phyloP scores from a whole-genome alignment of 2,888 invertebrate species.

The Seladonia tumulorum region DNA sequence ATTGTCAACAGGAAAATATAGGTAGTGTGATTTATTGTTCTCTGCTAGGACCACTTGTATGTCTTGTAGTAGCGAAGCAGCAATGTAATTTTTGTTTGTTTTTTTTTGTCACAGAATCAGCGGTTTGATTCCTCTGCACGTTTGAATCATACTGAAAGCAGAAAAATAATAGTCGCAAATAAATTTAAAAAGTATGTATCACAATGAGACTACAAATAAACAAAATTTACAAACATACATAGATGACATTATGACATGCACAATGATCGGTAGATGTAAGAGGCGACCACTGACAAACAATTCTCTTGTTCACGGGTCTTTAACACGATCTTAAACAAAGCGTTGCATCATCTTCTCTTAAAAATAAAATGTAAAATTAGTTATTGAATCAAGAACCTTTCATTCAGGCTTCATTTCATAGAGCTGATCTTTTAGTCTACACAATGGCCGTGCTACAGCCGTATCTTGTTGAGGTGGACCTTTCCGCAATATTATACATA shows the following conservation, averaged over 20 bases:
- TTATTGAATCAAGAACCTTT: conserved; percentile 6
- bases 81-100: conserved; percentile 63
- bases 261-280: conserved; percentile 66
- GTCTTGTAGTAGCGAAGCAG: conserved; percentile 72
- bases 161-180: conserved; percentile 74
- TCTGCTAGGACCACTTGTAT: conserved; percentile 68
- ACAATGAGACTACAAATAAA: conserved; percentile 79
- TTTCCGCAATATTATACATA: background rate
- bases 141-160: conserved; percentile 75
- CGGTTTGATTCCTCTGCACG: conserved; percentile 69
- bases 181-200: conserved; percentile 70
- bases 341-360: background rate
- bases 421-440: background rate
- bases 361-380: background rate
- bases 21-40: conserved; percentile 59
- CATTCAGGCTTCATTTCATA: background rate
- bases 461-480: background rate
- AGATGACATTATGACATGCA: conserved; percentile 77
- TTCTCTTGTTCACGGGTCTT: conserved; percentile 42
- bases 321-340: background rate
- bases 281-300: conserved; percentile 68
- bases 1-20: conserved; percentile 61
- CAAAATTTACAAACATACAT: conserved; percentile 77
- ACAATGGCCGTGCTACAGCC: background rate
- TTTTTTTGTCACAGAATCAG: conserved; percentile 66